phyloP scores from a whole-genome alignment of 2,113 vertebrate genomes.

The Ovibos moschatus region DNA sequence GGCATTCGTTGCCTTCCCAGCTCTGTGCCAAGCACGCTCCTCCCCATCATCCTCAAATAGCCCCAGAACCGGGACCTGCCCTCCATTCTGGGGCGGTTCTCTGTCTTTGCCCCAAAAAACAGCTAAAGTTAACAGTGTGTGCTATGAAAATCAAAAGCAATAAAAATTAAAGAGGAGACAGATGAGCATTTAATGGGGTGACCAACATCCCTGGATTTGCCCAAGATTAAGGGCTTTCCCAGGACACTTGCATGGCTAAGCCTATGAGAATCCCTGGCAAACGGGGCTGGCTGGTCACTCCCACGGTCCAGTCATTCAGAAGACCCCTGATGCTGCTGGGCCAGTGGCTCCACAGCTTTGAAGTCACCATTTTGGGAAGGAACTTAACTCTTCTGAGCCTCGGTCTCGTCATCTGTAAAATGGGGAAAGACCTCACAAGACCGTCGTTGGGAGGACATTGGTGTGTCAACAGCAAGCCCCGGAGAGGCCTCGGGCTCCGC shows the following conservation, averaged over 20 bases:
- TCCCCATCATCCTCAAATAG: too few relatives aligned
- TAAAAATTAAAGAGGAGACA: not conserved
- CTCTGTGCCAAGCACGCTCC: not conserved
- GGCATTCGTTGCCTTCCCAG: not conserved
- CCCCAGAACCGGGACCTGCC: fast-evolving
- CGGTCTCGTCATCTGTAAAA: not conserved
- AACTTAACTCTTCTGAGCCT: not conserved
- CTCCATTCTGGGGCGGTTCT: not conserved
- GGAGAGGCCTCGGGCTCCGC: fast-evolving
- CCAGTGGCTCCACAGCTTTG: not conserved
- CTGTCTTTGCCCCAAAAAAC: not conserved
- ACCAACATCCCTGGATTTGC: not conserved
- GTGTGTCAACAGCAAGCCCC: not conserved
- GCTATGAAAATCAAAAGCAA: not conserved
- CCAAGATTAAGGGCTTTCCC: not conserved
- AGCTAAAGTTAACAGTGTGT: not conserved
- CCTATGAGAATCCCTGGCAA: not conserved
- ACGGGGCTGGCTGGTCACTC: not conserved
- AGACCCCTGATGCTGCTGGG: not conserved
- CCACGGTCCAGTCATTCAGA: not conserved
- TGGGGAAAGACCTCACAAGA: not conserved
- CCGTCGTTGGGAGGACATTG: not conserved
- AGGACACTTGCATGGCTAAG: not conserved
- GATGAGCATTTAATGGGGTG: too few relatives aligned
- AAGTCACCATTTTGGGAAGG: not conserved